These are phyloP conservation scores for Drosophila birchii DNA, from an alignment of 2,888 invertebrate species.

Conservation along the genomic window DNA sequence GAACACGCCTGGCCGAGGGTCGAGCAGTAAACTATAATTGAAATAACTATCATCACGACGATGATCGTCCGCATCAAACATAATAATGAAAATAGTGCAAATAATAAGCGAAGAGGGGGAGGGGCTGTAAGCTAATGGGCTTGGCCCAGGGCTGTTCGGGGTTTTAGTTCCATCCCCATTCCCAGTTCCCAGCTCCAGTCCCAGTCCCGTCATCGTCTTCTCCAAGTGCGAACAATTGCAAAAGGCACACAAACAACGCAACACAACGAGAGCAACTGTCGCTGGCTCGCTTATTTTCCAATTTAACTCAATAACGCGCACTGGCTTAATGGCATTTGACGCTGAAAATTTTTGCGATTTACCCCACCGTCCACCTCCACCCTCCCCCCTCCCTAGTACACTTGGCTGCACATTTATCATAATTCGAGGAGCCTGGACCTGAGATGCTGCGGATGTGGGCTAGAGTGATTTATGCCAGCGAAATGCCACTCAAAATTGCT, in stretches of 20 bases:
- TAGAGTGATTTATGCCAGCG: constrained; percentile 70
- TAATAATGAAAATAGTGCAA: constrained; percentile 56
- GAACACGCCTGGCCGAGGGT: constrained; percentile 39
- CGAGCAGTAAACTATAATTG: constrained; percentile 39
- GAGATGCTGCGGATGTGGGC: constrained; percentile 63
- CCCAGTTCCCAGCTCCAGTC: background rate
- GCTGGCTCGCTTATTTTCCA: constrained; percentile 80
- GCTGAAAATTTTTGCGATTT: constrained; percentile 75
- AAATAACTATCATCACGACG: constrained; percentile 41
- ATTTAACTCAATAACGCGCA: constrained; percentile 82
- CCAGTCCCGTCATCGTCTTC: constrained; percentile 6
- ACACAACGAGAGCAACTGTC: constrained; percentile 59
- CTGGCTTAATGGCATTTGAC: constrained; percentile 78
- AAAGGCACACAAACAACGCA: constrained; percentile 22
- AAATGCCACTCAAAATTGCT: constrained; percentile 50
- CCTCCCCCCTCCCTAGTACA: constrained; percentile 17
- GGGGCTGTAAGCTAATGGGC: constrained; percentile 17
- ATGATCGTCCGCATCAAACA: constrained; percentile 38
- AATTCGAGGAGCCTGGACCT: constrained; percentile 49
- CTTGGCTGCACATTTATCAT: constrained; percentile 47
- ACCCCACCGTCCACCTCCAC: constrained; percentile 31
- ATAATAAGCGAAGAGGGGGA: constrained; percentile 30
- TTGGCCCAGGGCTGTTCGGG: constrained; percentile 28
- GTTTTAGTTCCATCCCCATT: constrained; percentile 12
- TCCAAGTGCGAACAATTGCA: constrained; percentile 61